A percentile compares a stretch with the other conserved stretches of the same genome.
phyloP scores from a whole-genome alignment of 2,888 invertebrate species.

The Andrena haemorrhoa region DNA sequence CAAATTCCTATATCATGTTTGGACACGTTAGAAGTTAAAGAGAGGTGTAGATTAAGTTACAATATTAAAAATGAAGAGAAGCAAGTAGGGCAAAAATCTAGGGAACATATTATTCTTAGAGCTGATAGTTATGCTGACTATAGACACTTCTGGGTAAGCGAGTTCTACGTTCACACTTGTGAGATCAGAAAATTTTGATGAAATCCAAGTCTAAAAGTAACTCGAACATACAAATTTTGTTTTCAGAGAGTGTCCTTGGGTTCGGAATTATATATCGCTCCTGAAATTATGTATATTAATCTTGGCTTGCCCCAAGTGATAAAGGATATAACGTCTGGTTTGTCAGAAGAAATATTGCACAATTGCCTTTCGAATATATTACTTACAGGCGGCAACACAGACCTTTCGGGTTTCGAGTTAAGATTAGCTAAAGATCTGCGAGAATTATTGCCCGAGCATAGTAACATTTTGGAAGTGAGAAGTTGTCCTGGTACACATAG shows the following conservation, averaged over 20 bases:
- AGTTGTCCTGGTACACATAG: constrained; percentile 83
- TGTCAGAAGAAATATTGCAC: constrained; percentile 80
- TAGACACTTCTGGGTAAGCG: constrained; percentile 81
- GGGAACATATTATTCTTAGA: constrained; percentile 81
- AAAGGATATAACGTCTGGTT: constrained; percentile 81
- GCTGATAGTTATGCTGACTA: constrained; percentile 82
- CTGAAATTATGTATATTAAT: constrained; percentile 84
- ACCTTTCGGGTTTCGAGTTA: constrained; percentile 82
- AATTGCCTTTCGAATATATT: constrained; percentile 84
- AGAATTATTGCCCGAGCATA: constrained; percentile 82
- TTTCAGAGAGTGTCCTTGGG: constrained; percentile 83
- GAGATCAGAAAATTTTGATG: background rate
- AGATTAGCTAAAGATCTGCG: constrained; percentile 83
- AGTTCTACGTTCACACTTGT: constrained; percentile 18
- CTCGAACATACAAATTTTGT: background rate
- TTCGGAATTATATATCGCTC: constrained; percentile 83
- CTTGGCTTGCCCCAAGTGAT: constrained; percentile 83
- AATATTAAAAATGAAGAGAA: constrained; percentile 82
- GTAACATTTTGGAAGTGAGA: constrained; percentile 81
- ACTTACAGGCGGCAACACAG: constrained; percentile 84
- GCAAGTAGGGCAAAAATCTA: constrained; percentile 68
- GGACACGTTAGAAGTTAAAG: constrained; percentile 83
- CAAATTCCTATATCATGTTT: constrained; percentile 84
- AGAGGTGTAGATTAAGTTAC: constrained; percentile 83
- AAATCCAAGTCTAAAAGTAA: background rate